A percentile compares a stretch with the other conserved stretches of the same genome.
Evolutionary conservation across 2,113 vertebrate species (phyloP).

Genomic region (Otolemur garnettii): DNA sequence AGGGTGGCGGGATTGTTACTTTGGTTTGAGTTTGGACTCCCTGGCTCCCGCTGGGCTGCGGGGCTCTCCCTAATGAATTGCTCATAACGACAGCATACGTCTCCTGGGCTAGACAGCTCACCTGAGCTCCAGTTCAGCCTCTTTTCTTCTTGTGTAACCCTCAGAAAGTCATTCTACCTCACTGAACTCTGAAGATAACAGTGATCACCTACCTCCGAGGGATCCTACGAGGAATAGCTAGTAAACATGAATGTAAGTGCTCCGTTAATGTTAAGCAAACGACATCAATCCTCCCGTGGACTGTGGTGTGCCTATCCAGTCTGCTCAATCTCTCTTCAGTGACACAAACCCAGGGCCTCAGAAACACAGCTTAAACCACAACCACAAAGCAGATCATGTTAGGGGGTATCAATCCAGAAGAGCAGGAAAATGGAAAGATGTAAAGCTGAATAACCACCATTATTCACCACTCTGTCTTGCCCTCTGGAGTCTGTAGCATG

Average conservation of each 20-base stretch:
- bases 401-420: not conserved
- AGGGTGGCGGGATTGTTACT: not conserved
- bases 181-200: conserved; percentile 17
- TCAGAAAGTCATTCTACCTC: conserved; percentile 45
- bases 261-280: conserved; percentile 6
- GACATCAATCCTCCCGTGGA: not conserved
- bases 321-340: not conserved
- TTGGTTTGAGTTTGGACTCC: not conserved
- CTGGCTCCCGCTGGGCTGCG: not conserved
- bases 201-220: not conserved
- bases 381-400: not conserved
- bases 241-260: not conserved
- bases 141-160: not conserved
- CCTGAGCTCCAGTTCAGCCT: not conserved
- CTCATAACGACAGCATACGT: not conserved
- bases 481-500: not conserved
- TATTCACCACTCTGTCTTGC: not conserved
- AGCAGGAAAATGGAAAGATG: not conserved
- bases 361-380: conserved; percentile 34
- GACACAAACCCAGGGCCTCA: not conserved
- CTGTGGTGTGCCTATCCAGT: not conserved
- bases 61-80: not conserved
- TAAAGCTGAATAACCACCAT: not conserved
- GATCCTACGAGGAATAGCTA: not conserved
- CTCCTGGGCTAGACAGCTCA: not conserved